Evolutionary conservation across 2,113 vertebrate genomes (phyloP).

Genomic region (Pachypanchax playfairii): DNA sequence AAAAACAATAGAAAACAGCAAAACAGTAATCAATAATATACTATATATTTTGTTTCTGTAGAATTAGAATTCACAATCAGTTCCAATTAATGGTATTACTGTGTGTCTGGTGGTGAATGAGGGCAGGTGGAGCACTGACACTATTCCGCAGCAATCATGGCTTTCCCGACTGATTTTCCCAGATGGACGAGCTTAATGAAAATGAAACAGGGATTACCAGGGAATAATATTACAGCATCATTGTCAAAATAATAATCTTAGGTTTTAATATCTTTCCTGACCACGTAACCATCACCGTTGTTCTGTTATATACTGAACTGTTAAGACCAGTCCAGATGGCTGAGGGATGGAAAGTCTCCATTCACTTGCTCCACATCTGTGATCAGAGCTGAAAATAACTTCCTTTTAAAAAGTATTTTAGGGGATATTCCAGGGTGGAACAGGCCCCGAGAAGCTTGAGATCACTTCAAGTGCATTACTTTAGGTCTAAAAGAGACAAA

Average conservation of each 20-base stretch:
- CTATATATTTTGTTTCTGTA: too few relatives aligned
- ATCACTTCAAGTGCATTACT: constrained; percentile 54
- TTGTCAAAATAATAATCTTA: constrained; percentile 49
- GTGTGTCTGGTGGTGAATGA: too few relatives aligned
- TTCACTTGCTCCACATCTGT: constrained; percentile 35
- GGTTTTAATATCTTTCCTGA: constrained; percentile 47
- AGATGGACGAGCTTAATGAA: constrained; percentile 15
- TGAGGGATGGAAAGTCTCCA: constrained; percentile 17
- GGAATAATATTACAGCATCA: constrained; percentile 30
- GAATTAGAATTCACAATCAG: too few relatives aligned
- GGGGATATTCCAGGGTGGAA: constrained; percentile 20
- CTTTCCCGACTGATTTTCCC: constrained; percentile 1
- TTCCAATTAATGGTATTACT: too few relatives aligned
- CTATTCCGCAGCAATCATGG: neutral
- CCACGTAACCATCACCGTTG: constrained; percentile 29
- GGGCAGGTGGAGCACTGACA: too few relatives aligned
- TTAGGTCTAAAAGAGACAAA: constrained; percentile 44
- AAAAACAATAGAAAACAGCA: too few relatives aligned
- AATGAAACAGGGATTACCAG: constrained; percentile 38
- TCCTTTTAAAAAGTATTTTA: constrained; percentile 17
- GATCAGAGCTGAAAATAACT: constrained; percentile 50
- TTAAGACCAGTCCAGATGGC: constrained; percentile 51
- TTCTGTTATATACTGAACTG: constrained; percentile 11
- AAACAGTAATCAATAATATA: too few relatives aligned
- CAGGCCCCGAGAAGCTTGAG: constrained; percentile 10